Evolutionary conservation across 2,797 vertebrate genomes (phyloP), one percentile per base, ranked within the genome.

Genomic region (Chaetodon trifasciatus): DNA sequence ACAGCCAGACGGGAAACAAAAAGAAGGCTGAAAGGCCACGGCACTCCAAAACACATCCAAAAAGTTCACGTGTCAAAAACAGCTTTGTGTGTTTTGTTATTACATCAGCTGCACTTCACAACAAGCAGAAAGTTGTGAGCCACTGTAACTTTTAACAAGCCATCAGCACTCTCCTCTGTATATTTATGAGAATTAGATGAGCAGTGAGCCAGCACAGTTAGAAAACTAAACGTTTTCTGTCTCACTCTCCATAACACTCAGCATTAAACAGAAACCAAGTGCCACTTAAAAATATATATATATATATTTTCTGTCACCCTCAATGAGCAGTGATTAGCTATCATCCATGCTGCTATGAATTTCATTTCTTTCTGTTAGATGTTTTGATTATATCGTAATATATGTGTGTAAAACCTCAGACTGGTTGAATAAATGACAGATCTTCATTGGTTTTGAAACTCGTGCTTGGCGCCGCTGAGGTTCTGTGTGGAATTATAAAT

Each of bases 401-500:
- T 28, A 28, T 28, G 28, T 3, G 11, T 49, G 28, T 28, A 28
- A 28, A 28, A 28, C 1, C 28, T 23, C 17, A 62, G 32, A 23
- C 52, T 39, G 58, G 37, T 61, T 8, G 10, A 11, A 55, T 40
- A 57, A 37, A 70, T 57, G 28, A 64, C 24, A 49, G 39, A 70
- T 64, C 69, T 46, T 24, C 16, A 62, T 40, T 58, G 23, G 61
- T 64, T 69, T 57, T 28, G 15, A 62, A 17, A 44, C 28, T 28
- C 28, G 28, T 28, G 15, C 16, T 11, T 15, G 3, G 9, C 35
- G 46, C 21, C 24, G 37, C 39, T 6, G 1, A 32, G 24, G 39
- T 44, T 79, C 70, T 66, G 15, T 24, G 44, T 58, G 32, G 37
- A 62, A 40, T 76, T 12, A 47, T 24, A 65, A 71, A 74, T 76